Conservation (phyloP, 2,113 vertebrate genomes). For the Nyctereutes procyonoides region DNA sequence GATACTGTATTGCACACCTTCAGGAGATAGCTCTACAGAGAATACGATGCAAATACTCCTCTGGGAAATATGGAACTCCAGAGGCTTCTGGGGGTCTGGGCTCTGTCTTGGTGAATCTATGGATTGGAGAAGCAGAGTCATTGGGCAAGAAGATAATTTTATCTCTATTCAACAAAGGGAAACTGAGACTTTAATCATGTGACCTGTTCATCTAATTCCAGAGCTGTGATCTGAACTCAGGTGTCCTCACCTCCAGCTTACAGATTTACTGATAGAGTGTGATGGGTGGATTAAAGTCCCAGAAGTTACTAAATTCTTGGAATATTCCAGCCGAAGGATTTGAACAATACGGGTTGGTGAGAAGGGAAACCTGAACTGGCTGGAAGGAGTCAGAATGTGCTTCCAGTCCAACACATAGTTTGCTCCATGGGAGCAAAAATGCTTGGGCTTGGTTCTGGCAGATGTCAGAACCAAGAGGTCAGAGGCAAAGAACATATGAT, state of each 20-base stretch:
- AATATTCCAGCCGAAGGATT: background rate
- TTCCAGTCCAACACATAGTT: background rate
- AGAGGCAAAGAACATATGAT: background rate
- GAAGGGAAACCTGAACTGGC: background rate
- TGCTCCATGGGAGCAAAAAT: background rate
- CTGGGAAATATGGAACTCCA: background rate
- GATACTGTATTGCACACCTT: background rate
- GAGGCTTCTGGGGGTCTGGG: background rate
- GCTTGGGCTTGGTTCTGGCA: background rate
- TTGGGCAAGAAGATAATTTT: background rate
- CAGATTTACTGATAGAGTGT: background rate
- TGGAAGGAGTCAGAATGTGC: background rate
- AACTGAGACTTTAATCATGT: background rate
- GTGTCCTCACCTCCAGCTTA: background rate
- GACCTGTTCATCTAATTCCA: background rate
- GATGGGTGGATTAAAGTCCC: background rate
- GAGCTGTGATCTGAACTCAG: conserved; percentile 10
- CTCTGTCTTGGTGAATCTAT: background rate
- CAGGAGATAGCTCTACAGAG: background rate
- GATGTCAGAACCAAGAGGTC: background rate
- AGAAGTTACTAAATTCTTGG: background rate
- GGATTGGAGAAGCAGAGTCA: background rate
- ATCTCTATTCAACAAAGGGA: background rate
- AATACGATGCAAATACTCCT: background rate
- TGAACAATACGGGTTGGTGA: background rate